Evolutionary conservation across 2,888 invertebrate genomes (phyloP), one percentile per base, ranked within the genome.

Genomic region (Caenorhabditis panamensis): DNA sequence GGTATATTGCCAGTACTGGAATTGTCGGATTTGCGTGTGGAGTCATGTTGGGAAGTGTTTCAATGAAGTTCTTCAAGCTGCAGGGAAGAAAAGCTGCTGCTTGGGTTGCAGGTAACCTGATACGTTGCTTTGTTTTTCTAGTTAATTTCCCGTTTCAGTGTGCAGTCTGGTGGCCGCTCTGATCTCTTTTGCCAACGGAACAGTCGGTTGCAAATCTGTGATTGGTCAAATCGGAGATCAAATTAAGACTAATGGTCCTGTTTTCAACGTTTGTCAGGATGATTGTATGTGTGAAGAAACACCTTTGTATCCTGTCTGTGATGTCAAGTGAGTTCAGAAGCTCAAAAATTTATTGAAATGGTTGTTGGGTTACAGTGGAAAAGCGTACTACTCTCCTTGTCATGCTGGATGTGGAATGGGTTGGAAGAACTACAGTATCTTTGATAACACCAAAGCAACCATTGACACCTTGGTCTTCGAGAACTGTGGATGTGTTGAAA

Each of bases 301-400:
- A 36, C 90, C 89, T 1, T 85, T 91, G 58, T 91, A 91, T 82
- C 92, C 92, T 0, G 89, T 92, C 3, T 92, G 92, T 83, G 88
- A 88, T 63, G 36, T 51, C 22, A 44, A 47, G 83, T 79, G 22
- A 53, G 76, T 56, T 8, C 4, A 8, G 16, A 13, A 31, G 18
- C 2, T 26, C 2, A 56, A 5, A 36, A 47, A 36, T 26, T 51
- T 47, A 5, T 59, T 22, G 20, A 47, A 47, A 51, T 53, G 11
- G 16, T 31, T 6, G 31, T 6, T 6, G 5, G 2, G 37, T 59
- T 80, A 31, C 56, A 83, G 78, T 59, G 89, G 90, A 24, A 80
- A 84, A 5, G 87, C 90, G 4, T 91, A 88, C 79, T 92, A 91
- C 73, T 91, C 91, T 0, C 92, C 92, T 0, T 92, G 92, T 81